Conservation (phyloP, 1,140 invertebrate species). For the Drosophila funebris region DNA sequence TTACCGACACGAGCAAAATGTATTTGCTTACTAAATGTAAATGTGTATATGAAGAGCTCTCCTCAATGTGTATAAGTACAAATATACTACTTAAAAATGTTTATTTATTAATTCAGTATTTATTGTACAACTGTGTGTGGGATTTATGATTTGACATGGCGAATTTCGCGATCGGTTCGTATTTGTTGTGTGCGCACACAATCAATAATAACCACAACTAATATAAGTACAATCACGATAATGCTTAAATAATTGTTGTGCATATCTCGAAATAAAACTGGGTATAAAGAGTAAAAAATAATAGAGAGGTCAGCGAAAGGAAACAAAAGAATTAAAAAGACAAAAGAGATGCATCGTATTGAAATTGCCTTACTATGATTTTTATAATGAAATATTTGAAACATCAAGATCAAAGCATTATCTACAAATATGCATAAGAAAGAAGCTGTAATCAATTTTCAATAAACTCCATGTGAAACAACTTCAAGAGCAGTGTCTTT, state of each 20-base stretch:
- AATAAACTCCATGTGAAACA: too few relatives aligned
- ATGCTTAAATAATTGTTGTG: background rate
- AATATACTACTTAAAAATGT: conserved; percentile 5
- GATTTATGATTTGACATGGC: background rate
- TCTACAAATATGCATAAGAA: background rate
- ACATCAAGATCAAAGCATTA: background rate
- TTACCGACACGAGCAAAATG: conserved; percentile 25
- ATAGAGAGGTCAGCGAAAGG: background rate
- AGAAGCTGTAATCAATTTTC: too few relatives aligned
- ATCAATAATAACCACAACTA: conserved; percentile 1
- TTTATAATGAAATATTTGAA: too few relatives aligned
- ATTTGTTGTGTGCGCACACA: background rate
- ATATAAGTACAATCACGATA: background rate
- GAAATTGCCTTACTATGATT: background rate
- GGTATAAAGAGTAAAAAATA: background rate
- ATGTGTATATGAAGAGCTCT: conserved; percentile 13
- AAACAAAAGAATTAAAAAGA: background rate
- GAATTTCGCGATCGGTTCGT: conserved; percentile 1
- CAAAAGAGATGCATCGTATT: background rate
- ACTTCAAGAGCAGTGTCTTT: too few relatives aligned
- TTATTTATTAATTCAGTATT: conserved; percentile 19
- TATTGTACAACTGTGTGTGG: background rate
- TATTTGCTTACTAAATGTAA: conserved; percentile 21
- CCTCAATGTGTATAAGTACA: background rate
- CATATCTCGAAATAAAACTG: background rate